Base-by-base conservation (phyloP, 1,140 invertebrate genomes). In the Trichogramma pretiosum region DNA sequence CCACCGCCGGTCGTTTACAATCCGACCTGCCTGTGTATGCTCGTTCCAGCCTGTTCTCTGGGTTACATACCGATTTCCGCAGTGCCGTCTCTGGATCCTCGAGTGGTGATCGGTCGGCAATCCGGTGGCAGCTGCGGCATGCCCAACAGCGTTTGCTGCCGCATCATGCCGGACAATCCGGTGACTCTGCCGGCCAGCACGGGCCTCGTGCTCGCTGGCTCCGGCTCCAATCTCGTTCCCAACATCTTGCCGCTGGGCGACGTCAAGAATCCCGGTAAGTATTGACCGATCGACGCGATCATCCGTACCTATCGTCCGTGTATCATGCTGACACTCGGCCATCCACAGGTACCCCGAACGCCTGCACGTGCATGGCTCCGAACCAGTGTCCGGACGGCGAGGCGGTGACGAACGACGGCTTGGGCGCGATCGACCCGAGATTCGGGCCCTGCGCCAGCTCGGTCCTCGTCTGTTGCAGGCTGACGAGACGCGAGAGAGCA, bases 381-480 rank as follows among this genome's bases (percentile, higher is more conserved):
- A 60, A 52, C 53, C 19, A 50, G 0, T 72, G 69, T 17, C 5
- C 52, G 0, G 51, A 45, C 0, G 59, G 51, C 1, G 55, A 63
- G 24, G 47, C 54, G 0, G 52, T 69, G 1, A 50, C 16, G 0
- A 10, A 52, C 2, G 62, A 66, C 13, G 55, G 50, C 3, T 17
- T 49, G 3, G 63, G 59, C 3, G 54, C 58, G 3, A 61, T 64
- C 11, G 68, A 69, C 39, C 57, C 66, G 8, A 57, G 68, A 43
- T 68, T 70, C 19, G 57, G 59, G 0, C 46, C 46, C 3, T 72
- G 69, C 30, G 18, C 50, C 0, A 46, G 46, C 11, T 18, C 56
- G 0, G 57, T 62, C 11, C 51, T 68, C 19, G 58, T 68, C 32
- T 72, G 69, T 34, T 72, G 69, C 36, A 55, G 42, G 4, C 13